Conservation (phyloP, 2,888 invertebrate species). For the Allophyes oxyacanthae region DNA sequence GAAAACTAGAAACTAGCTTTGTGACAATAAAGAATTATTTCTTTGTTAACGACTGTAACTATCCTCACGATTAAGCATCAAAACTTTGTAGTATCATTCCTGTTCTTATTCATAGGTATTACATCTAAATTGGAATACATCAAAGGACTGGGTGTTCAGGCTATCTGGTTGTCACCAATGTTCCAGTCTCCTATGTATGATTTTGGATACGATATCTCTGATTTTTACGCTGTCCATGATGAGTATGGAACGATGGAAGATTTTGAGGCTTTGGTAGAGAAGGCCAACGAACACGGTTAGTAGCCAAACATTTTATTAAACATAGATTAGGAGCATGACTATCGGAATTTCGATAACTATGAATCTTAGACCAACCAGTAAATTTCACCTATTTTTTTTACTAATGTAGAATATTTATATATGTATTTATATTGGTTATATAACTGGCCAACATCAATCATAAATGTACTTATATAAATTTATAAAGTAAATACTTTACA, state of each 20-base stretch:
- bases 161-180: constrained; percentile 94
- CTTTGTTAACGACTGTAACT: constrained; percentile 11
- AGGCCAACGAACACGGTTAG: constrained; percentile 85
- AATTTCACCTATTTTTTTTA: too few species aligned
- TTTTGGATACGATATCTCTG: constrained; percentile 94
- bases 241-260: constrained; percentile 93
- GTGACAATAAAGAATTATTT: constrained; percentile 7
- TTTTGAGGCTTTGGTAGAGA: constrained; percentile 89
- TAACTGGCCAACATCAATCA: too few species aligned
- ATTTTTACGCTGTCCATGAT: constrained; percentile 92
- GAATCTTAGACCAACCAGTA: too few species aligned
- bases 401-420: background rate
- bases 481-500: background rate
- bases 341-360: too few species aligned
- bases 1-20: constrained; percentile 22
- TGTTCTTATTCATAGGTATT: constrained; percentile 82
- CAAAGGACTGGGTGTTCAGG: constrained; percentile 90
- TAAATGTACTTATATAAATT: background rate
- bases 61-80: constrained; percentile 6
- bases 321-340: too few species aligned
- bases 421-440: too few species aligned
- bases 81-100: constrained; percentile 20
- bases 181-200: constrained; percentile 93
- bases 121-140: constrained; percentile 90
- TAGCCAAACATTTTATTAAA: too few species aligned